Conservation (phyloP, 2,888 invertebrate species). For the Eupithecia subumbrata region DNA sequence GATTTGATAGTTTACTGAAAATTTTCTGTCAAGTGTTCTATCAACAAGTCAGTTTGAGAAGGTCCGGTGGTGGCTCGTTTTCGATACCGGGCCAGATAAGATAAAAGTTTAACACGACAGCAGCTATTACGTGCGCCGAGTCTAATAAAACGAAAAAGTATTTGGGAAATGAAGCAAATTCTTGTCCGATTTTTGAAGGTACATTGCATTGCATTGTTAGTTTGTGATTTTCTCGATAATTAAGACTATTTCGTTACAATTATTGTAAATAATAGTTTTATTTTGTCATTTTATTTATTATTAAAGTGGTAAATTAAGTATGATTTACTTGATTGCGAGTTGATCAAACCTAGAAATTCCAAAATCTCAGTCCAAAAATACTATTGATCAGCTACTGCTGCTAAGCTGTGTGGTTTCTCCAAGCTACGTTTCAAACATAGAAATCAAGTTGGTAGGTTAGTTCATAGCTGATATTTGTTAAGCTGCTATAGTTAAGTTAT, state of each 20-base stretch:
- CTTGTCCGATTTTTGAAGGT: too few relatives aligned
- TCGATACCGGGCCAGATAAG: neutral
- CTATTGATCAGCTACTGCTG: neutral
- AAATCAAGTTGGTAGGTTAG: slow-evolving; percentile 15
- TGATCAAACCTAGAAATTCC: neutral
- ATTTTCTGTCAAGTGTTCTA: neutral
- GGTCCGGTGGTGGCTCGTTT: neutral
- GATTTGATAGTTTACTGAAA: neutral
- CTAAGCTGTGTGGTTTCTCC: neutral
- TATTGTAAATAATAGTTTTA: too few relatives aligned
- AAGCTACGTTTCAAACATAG: neutral
- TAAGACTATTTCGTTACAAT: too few relatives aligned
- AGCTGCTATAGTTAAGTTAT: slow-evolving; percentile 49
- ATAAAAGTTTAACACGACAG: too few relatives aligned
- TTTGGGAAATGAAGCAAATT: too few relatives aligned
- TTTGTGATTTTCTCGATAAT: too few relatives aligned
- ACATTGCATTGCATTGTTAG: too few relatives aligned
- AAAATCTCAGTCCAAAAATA: too few relatives aligned
- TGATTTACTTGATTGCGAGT: neutral
- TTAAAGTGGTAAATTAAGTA: too few relatives aligned
- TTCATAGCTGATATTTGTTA: slow-evolving; percentile 43
- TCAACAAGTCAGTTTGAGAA: neutral
- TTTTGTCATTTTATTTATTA: too few relatives aligned
- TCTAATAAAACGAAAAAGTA: too few relatives aligned
- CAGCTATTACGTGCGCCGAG: too few relatives aligned